A percentile compares a stretch with the other conserved stretches of the same genome.
These are phyloP conservation scores for Hydractinia echinata DNA, from an alignment of 30 jellyfish, hydroid and myxozoan species.

Conservation along the genomic window DNA sequence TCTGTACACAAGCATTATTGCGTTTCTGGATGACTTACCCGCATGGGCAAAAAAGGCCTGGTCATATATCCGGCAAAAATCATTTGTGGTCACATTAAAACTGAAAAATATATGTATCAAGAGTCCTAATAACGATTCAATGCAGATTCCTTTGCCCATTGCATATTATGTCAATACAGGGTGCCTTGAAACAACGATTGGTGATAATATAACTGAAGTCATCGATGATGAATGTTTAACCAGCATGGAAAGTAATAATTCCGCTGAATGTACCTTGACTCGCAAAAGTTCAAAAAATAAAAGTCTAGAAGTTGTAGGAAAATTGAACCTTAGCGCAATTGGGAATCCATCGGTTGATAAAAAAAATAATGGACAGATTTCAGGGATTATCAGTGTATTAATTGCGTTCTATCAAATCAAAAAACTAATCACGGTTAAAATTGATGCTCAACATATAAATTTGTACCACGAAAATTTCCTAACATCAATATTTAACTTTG, in stretches of 20 bases:
- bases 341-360: neutral
- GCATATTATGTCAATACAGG: too few species aligned
- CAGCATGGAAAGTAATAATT: neutral
- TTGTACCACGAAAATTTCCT: neutral
- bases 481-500: neutral
- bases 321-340: too few species aligned
- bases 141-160: too few species aligned
- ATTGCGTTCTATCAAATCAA: slow-evolving; percentile 5
- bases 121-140: too few species aligned
- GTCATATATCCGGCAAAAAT: neutral
- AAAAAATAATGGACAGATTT: neutral
- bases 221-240: neutral
- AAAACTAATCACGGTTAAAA: neutral
- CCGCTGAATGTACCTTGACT: neutral
- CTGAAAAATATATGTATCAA: too few species aligned
- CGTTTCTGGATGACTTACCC: neutral
- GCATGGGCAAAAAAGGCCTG: neutral
- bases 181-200: neutral
- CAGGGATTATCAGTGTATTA: neutral
- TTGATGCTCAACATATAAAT: neutral
- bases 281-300: neutral
- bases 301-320: too few species aligned
- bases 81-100: neutral
- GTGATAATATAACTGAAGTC: neutral
- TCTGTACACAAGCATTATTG: neutral